A percentile compares a stretch with the other conserved stretches of the same genome.
phyloP scores from a whole-genome alignment of 2,797 vertebrate genomes.

The Aeoliscus strigatus region DNA sequence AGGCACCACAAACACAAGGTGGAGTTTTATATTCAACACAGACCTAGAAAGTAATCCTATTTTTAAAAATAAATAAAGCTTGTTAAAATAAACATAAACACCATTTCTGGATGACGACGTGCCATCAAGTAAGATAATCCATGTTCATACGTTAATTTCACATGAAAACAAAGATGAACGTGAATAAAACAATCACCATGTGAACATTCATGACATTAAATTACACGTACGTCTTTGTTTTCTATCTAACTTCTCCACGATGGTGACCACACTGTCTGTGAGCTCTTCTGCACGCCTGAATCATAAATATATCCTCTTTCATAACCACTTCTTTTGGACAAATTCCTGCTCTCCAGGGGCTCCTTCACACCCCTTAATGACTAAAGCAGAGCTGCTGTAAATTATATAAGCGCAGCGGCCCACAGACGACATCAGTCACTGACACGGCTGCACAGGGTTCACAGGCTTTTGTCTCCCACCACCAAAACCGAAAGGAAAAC shows the following conservation, averaged over 20 bases:
- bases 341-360: constrained; percentile 71
- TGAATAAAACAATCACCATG: no score
- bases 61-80: no score
- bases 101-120: no score
- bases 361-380: constrained; percentile 72
- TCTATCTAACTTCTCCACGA: not conserved
- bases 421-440: constrained; percentile 66
- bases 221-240: no score
- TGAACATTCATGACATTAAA: no score
- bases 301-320: constrained; percentile 73
- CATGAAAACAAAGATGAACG: no score
- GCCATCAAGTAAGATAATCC: no score
- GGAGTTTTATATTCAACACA: no score
- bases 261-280: constrained; percentile 10
- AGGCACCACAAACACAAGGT: no score
- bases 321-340: constrained; percentile 73
- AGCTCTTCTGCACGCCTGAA: constrained; percentile 44
- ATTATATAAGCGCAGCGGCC: constrained; percentile 57
- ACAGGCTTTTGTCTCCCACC: constrained; percentile 38
- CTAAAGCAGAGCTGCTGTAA: constrained; percentile 75
- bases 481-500: constrained; percentile 51
- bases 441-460: constrained; percentile 55
- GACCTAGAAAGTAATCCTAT: no score
- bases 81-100: no score
- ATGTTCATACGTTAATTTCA: no score